Base-by-base conservation (phyloP, 2,797 vertebrate genomes). In the Karalla daura region DNA sequence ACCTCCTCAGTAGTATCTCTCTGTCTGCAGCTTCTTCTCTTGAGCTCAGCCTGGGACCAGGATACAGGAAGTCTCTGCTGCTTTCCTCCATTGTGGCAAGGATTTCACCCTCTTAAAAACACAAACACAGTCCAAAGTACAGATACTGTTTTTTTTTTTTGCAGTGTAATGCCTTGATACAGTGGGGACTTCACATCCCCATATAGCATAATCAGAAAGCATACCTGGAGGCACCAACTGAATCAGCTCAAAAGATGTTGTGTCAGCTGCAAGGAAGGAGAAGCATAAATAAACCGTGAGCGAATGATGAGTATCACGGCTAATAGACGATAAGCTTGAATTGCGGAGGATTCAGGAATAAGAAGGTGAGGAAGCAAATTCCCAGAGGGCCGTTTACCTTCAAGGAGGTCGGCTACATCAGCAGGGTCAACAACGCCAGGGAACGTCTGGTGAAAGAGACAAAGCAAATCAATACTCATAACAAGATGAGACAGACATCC, bases 171-270 rank as follows among this genome's bases (percentile, higher is more conserved):
- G 72, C 58, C 30, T 69, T 39, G 21, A 78, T 76, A 60, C 47
- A 81, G 43, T 45, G 20, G 53, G 66, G 61, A 81, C 24, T 59
- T 47, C 64, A 66, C 50, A 20, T 21, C 81, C 61, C 78, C 78
- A 80, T 69, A 62, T 72, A 70, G 82, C 64, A 74, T 83, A 73
- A 85, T 83, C 80, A 83, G 28, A 88, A 83, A 76, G 44, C 71
- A 67, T 94, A 99, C 97, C 97, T 97, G 96, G 95, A 90, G 96
- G 95, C 91, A 94, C 54, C 36, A 94, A 93, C 73, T 98, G 97
- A 94, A 98, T 95, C 91, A 99, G 93, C 92, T 98, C 95, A 91
- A 99, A 95, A 86, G 93, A 89, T 74, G 96, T 93, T 72, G 94
- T 95, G 92, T 98, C 96, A 95, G 94, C 97, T 98, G 86, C 74